These are phyloP conservation scores for Ambastaia sidthimunki DNA, from an alignment of 2,797 vertebrate genomes.

Conservation along the genomic window DNA sequence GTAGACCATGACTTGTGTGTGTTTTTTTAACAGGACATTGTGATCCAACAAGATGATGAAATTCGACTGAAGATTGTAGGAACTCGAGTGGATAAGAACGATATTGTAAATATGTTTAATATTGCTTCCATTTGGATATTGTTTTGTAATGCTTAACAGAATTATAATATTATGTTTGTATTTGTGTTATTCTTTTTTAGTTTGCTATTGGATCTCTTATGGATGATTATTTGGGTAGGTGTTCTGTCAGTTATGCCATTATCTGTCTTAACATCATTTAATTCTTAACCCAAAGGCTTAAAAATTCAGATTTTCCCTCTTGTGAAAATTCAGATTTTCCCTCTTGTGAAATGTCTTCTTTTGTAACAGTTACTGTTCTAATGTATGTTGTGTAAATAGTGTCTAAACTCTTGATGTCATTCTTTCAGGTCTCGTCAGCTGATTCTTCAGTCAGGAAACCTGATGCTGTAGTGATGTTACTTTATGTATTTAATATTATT, in stretches of 20 bases:
- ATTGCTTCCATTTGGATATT: neutral
- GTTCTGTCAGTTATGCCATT: neutral
- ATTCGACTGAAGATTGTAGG: conserved; percentile 93
- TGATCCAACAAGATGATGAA: conserved; percentile 94
- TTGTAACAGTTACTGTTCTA: no score
- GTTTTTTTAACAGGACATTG: conserved; percentile 82
- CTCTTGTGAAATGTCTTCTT: no score
- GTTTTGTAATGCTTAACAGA: neutral
- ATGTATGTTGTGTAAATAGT: neutral
- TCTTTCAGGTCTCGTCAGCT: conserved; percentile 82
- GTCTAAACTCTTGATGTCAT: conserved; percentile 1
- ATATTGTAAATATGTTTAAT: conserved; percentile 81
- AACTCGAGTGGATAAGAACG: conserved; percentile 93
- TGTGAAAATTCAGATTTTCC: no score
- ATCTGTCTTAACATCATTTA: no score
- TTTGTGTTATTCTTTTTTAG: conserved; percentile 69
- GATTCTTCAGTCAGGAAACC: conserved; percentile 57
- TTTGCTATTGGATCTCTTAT: conserved; percentile 96
- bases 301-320: no score
- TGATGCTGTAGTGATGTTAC: conserved; percentile 27
- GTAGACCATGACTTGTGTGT: neutral
- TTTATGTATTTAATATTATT: conserved; percentile 52
- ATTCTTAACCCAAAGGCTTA: no score
- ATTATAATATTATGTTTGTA: neutral
- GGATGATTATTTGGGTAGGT: conserved; percentile 94